These are phyloP conservation scores for Turdus rufiventris DNA, from an alignment of 2,113 vertebrate genomes.

Conservation along the genomic window DNA sequence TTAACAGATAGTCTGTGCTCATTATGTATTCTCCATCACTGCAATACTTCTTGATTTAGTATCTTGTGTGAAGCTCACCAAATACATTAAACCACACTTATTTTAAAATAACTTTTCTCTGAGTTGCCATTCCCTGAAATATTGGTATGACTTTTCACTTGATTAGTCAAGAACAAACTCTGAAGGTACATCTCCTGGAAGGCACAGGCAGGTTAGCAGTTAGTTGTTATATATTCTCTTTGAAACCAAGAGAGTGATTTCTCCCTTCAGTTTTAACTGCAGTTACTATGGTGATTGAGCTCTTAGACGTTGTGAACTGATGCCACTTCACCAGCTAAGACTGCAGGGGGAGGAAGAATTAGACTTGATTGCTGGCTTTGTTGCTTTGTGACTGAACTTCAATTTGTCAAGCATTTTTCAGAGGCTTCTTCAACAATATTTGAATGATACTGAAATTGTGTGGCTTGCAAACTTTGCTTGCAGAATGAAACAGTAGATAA, in stretches of 20 bases:
- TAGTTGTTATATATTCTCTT: conserved; percentile 8
- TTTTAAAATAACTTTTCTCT: not conserved
- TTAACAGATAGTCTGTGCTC: not conserved
- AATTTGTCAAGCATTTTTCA: conserved; percentile 17
- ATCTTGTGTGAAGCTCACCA: not conserved
- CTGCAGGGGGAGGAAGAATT: conserved; percentile 61
- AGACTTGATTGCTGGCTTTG: conserved; percentile 36
- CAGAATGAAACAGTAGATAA: not conserved
- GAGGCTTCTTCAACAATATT: not conserved
- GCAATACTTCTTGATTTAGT: not conserved
- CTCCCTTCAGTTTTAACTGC: conserved; percentile 66
- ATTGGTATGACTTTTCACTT: not conserved
- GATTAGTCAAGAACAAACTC: not conserved
- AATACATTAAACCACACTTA: not conserved
- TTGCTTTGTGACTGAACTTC: conserved; percentile 18
- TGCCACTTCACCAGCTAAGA: conserved; percentile 63
- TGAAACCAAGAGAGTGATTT: conserved; percentile 65
- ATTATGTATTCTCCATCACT: not conserved
- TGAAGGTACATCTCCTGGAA: not conserved
- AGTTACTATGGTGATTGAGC: conserved; percentile 76
- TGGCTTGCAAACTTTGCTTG: not conserved
- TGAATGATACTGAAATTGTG: not conserved
- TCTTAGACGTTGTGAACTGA: conserved; percentile 61
- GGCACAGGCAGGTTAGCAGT: not conserved
- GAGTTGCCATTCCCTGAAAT: not conserved